Evolutionary conservation across 2,113 vertebrate species (phyloP).

Genomic region (Pao palembangensis): DNA sequence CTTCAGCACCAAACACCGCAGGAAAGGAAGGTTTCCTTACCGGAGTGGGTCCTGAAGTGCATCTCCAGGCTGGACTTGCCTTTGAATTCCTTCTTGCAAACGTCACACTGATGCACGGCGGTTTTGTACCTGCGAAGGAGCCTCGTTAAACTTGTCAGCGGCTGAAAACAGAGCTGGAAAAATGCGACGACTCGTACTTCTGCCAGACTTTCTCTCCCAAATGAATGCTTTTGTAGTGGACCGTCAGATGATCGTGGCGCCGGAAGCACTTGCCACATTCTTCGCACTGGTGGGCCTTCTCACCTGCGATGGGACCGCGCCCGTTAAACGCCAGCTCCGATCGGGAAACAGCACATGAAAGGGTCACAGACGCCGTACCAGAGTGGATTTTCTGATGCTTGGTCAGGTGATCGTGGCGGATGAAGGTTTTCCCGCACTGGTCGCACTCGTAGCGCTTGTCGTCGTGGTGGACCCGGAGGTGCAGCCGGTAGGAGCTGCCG

Average conservation of each 20-base stretch:
- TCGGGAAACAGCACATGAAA: not conserved
- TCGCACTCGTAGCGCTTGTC: conserved; percentile 97
- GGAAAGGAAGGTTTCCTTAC: conserved; percentile 65
- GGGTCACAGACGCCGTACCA: conserved; percentile 74
- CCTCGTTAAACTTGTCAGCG: not conserved
- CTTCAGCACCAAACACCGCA: no score
- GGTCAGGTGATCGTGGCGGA: conserved; percentile 95
- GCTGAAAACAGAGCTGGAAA: not conserved
- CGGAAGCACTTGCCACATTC: conserved; percentile 98
- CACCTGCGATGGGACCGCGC: conserved; percentile 70
- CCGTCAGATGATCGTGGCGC: conserved; percentile 92
- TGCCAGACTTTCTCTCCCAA: conserved; percentile 97
- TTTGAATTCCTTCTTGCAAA: conserved; percentile 99
- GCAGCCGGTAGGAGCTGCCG: conserved; percentile 97
- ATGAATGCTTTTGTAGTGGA: conserved; percentile 96
- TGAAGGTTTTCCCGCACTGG: conserved; percentile 96
- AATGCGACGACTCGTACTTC: conserved; percentile 77
- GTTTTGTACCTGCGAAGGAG: conserved; percentile 87
- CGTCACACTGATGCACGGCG: conserved; percentile 95
- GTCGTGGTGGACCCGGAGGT: conserved; percentile 93
- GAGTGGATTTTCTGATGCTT: conserved; percentile 99
- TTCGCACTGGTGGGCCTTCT: conserved; percentile 97
- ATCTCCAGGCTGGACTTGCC: conserved; percentile 98
- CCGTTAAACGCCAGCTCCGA: not conserved
- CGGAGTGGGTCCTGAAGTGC: conserved; percentile 98